A percentile compares a stretch with the other conserved stretches of the same genome.
These are phyloP conservation scores for Chrysomela aeneicollis DNA, from an alignment of 2,888 invertebrate genomes.

Conservation along the genomic window DNA sequence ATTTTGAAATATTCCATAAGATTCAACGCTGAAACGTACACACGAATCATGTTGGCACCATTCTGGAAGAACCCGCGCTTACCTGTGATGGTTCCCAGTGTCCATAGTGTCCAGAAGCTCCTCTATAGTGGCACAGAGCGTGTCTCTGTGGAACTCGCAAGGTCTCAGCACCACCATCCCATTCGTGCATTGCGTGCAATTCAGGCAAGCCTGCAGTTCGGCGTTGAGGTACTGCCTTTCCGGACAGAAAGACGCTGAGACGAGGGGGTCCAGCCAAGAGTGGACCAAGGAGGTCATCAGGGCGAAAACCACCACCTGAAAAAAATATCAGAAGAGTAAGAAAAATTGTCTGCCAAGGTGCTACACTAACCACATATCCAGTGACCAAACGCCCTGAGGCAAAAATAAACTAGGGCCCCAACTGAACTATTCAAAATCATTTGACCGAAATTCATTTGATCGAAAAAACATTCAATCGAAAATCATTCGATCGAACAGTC, in stretches of 20 bases:
- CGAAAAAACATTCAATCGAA: too few species aligned
- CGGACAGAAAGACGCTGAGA: constrained; percentile 54
- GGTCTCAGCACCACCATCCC: constrained; percentile 72
- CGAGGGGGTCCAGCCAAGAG: constrained; percentile 43
- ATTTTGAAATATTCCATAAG: too few species aligned
- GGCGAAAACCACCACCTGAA: constrained; percentile 57
- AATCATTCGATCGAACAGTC: too few species aligned
- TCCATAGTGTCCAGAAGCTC: constrained; percentile 39
- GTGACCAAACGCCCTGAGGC: too few species aligned
- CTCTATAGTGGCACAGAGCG: constrained; percentile 71
- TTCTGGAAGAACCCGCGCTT: background rate
- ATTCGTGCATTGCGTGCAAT: constrained; percentile 75
- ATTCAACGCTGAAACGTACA: too few species aligned
- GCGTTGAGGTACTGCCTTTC: constrained; percentile 75
- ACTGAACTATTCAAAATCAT: too few species aligned
- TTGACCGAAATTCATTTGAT: too few species aligned
- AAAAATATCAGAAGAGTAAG: too few species aligned
- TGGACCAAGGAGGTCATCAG: constrained; percentile 48
- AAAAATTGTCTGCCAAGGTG: too few species aligned
- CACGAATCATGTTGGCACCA: too few species aligned
- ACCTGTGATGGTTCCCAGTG: constrained; percentile 39
- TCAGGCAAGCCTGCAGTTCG: constrained; percentile 69
- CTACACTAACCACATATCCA: too few species aligned
- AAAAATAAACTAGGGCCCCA: too few species aligned
- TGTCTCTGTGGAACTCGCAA: constrained; percentile 78